Conservation (phyloP, 1,140 invertebrate species). For the Spodoptera litura region DNA sequence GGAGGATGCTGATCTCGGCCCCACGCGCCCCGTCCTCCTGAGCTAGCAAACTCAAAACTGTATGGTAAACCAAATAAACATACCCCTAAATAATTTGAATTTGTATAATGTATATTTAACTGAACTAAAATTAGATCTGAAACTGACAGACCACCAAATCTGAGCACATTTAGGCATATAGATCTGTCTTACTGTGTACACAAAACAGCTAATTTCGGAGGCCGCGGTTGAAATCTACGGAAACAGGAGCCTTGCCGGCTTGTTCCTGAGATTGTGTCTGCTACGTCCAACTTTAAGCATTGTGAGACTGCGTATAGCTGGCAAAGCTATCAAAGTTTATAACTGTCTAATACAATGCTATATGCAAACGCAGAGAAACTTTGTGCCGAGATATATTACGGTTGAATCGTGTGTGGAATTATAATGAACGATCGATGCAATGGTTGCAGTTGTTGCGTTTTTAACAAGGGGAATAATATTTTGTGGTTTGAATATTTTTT, state of each 20-base stretch:
- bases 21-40: too few species aligned
- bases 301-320: conserved; percentile 54
- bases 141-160: too few species aligned
- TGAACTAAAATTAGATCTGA: too few species aligned
- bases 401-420: conserved; percentile 32
- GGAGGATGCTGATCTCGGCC: too few species aligned
- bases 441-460: not conserved
- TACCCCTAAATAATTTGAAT: too few species aligned
- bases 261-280: conserved; percentile 57
- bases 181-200: conserved; percentile 18
- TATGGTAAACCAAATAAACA: too few species aligned
- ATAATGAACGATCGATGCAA: conserved; percentile 12
- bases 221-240: conserved; percentile 50
- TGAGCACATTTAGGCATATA: too few species aligned
- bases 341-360: conserved; percentile 70
- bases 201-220: conserved; percentile 57
- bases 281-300: conserved; percentile 58
- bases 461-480: not conserved
- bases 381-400: conserved; percentile 44
- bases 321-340: conserved; percentile 73
- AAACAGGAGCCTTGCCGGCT: conserved; percentile 27
- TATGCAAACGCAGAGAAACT: conserved; percentile 57
- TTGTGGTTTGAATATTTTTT: not conserved
- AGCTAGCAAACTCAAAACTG: too few species aligned
- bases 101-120: too few species aligned